Evolutionary conservation across 2,797 vertebrate species (phyloP), one percentile per base, ranked within the genome.

Genomic region (Melanotaenia nigrans): DNA sequence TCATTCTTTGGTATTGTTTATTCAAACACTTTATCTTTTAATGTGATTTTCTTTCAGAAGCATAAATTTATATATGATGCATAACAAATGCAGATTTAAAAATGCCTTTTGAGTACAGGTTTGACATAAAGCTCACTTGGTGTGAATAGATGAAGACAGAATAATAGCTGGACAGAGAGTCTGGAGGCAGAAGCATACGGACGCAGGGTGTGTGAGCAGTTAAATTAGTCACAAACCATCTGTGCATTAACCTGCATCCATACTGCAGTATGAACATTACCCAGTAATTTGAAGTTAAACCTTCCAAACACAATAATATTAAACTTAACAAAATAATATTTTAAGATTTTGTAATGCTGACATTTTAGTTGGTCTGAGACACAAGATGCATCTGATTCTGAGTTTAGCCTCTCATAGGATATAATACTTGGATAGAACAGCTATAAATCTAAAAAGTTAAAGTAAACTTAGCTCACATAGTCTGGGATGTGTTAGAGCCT

Each of bases 181-280:
- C 28, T 30, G 28, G 4, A 30, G 28, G 28, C 28, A 30, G 28
- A 30, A 30, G 28, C 54, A 77, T 72, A 61, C 76, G 68, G 81
- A 82, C 94, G 93, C 95, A 96, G 96, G 97, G 96, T 96, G 96
- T 95, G 95, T 94, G 94, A 95, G 95, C 94, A 95, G 28, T 30
- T 30, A 30, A 30, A 30, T 30, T 30, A 95, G 96, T 96, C 28
- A 30, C 4, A 96, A 94, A 93, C 96, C 97, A 97, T 97, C 96
- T 97, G 96, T 96, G 94, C 94, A 96, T 95, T 96, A 96, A 96
- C 94, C 95, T 96, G 95, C 92, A 89, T 94, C 95, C 94, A 74
- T 94, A 90, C 92, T 94, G 94, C 94, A 94, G 93, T 95, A 95
- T 94, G 91, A 92, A 94, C 94, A 95, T 97, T 95, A 96, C 94